These are phyloP conservation scores for Urosaurus nigricauda DNA, from an alignment of 2,797 vertebrate species.

Conservation along the genomic window DNA sequence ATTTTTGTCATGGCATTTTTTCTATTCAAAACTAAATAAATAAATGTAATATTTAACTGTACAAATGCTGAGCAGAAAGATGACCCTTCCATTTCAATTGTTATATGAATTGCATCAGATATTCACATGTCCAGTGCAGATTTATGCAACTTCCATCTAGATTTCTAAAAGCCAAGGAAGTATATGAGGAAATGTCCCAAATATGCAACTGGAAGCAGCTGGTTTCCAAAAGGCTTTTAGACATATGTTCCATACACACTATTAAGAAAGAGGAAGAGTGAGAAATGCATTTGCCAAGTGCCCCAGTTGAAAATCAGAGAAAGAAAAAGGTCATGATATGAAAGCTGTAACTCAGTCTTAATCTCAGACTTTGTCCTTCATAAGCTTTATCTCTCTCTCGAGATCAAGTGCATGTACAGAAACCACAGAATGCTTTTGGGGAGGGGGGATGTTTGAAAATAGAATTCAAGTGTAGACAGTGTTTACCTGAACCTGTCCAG, in stretches of 20 bases:
- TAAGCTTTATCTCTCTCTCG: not conserved
- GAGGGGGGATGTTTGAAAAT: not conserved
- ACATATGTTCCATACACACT: slow-evolving; percentile 1
- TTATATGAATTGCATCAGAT: not conserved
- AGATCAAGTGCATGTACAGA: not conserved
- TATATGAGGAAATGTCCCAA: slow-evolving; percentile 32
- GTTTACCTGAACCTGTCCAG: slow-evolving; percentile 30
- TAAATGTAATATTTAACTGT: not conserved
- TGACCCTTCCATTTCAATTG: not conserved
- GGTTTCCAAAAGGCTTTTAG: not conserved
- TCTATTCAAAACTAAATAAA: not conserved
- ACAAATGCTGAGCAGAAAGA: not conserved
- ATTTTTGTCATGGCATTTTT: not conserved
- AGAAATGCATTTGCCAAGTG: slow-evolving; percentile 37
- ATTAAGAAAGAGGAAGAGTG: not conserved
- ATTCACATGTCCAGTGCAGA: slow-evolving; percentile 15
- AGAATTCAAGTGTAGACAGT: not conserved
- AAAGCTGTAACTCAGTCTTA: slow-evolving; percentile 19
- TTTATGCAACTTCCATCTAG: slow-evolving; percentile 28
- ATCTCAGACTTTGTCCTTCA: slow-evolving; percentile 22
- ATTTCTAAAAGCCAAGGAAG: slow-evolving; percentile 30
- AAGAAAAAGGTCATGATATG: not conserved
- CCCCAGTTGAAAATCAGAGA: not conserved
- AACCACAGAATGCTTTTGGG: slow-evolving; percentile 9
- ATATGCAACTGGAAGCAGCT: slow-evolving; percentile 2